Base-by-base conservation (phyloP, 1,140 invertebrate genomes). In the Neodiprion fabricii region DNA sequence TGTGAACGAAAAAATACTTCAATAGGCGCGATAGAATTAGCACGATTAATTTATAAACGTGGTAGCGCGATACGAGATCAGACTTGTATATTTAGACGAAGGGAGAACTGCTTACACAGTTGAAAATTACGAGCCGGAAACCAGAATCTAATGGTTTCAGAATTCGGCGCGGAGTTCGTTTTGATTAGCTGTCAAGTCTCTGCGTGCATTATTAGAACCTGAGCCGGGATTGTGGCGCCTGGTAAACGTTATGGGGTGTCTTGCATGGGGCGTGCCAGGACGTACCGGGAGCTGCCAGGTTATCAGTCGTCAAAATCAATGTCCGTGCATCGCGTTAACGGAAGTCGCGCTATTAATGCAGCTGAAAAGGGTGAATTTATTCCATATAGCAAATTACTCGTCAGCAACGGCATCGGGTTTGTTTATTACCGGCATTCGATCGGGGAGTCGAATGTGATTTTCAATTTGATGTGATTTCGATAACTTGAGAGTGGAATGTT, bases 291-390 rank as follows among this genome's bases (percentile, higher is more conserved):
- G 17, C 5, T 61, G 53, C 53, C 11, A 61, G 53, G 53, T 14
- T 61, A 61, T 61, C 53, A 61, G 53, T 61, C n/a, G 53, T 61
- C 53, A 61, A 61, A 61, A 61, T 61, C 53, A 61, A 61, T 61
- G 53, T 61, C 53, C 53, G 8, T 12, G 7, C 3, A 12, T 17
- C 5, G 53, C 53, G 53, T 61, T 61, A 61, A 61, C 53, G 53
- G 53, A 61, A 61, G 53, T 61, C n/a, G 53, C n/a, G 53, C 53
- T 14, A 17, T 53, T 61, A 61, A 14, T 8, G 53, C 53, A 61
- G 53, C 53, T 17, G 53, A 61, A 61, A 61, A 17, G 53, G 53
- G 53, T 61, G 53, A 61, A 61, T 61, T 61, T 17, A 17, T 12
- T 61, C 7, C 53, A 12, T 12, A 61, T 61, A 7, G 5, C 28